These are phyloP conservation scores for Ophion slaviceki DNA, from an alignment of 2,888 invertebrate species.

Conservation along the genomic window DNA sequence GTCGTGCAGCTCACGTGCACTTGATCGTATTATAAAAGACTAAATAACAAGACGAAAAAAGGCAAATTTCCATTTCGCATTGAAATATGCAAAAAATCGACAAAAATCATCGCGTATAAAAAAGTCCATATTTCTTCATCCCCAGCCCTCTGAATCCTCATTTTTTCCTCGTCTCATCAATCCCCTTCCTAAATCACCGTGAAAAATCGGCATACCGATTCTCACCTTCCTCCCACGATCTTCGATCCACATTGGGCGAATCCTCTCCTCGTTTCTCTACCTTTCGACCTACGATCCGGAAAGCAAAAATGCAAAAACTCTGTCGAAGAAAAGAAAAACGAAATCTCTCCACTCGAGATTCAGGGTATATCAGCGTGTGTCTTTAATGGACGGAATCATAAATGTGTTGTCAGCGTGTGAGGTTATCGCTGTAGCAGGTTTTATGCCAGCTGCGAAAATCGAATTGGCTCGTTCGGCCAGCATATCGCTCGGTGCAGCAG, in stretches of 20 bases:
- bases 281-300: no score
- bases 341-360: constrained; percentile 7
- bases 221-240: no score
- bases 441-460: constrained; percentile 2
- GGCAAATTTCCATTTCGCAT: background rate
- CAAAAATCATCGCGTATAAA: no score
- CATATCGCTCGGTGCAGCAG: constrained; percentile 18
- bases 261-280: no score
- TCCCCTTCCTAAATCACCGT: no score
- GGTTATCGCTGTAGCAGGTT: constrained; percentile 29
- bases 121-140: no score
- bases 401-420: background rate
- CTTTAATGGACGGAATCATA: background rate
- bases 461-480: constrained; percentile 2
- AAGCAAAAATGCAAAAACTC: no score
- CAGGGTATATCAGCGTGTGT: background rate
- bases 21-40: constrained; percentile 21
- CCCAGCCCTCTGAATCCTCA: no score
- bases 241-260: no score
- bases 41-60: constrained; percentile 7
- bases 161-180: no score
- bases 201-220: no score
- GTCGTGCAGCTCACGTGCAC: constrained; percentile 63
- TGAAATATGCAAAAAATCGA: background rate
- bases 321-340: background rate